Conservation (phyloP, 1,140 invertebrate species). For the Drosophila parabipectinata region DNA sequence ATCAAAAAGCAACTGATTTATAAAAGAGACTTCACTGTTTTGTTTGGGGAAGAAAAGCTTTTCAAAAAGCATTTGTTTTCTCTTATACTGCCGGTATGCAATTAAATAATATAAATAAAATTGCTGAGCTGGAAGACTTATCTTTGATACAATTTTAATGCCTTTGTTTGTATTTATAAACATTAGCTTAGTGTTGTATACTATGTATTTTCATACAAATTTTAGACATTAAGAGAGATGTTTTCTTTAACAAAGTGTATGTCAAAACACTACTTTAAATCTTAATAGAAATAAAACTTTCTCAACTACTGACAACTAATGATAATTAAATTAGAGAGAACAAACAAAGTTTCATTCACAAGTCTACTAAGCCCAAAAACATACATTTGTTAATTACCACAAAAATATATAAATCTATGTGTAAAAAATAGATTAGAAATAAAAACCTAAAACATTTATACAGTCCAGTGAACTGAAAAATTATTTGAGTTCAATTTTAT, state of each 20-base stretch:
- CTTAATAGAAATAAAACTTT: not conserved
- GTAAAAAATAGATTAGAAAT: too few species aligned
- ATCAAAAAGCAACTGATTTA: conserved; percentile 30
- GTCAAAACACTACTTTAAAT: too few species aligned
- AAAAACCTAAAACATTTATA: too few species aligned
- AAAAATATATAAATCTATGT: too few species aligned
- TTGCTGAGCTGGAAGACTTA: not conserved
- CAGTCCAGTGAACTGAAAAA: too few species aligned
- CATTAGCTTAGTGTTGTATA: not conserved
- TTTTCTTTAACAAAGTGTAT: not conserved
- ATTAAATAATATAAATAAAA: not conserved
- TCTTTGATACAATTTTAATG: not conserved
- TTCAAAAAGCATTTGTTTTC: not conserved
- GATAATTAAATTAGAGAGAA: not conserved
- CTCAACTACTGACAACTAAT: not conserved
- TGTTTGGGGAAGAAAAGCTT: conserved; percentile 30
- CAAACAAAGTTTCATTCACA: not conserved
- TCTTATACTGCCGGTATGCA: not conserved
- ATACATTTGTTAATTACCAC: too few species aligned
- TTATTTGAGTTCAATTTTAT: too few species aligned
- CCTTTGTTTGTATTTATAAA: not conserved
- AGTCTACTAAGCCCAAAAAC: too few species aligned
- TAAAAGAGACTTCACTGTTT: not conserved
- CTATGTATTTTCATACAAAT: not conserved
- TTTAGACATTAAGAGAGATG: not conserved